phyloP scores from a whole-genome alignment of 2,113 vertebrate species.

The Nothoprocta pentlandii region DNA sequence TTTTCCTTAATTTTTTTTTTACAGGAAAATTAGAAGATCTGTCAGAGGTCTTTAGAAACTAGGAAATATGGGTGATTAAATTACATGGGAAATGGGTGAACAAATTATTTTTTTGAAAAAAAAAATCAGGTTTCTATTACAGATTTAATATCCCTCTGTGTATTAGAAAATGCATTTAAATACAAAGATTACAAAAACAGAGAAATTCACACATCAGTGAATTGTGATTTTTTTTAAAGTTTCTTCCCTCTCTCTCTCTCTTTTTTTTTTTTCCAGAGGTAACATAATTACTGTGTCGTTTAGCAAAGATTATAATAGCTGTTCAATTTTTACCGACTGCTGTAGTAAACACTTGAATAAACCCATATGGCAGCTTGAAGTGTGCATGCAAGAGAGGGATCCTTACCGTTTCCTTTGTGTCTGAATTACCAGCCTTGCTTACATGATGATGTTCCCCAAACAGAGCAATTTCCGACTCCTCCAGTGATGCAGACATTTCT shows the following conservation, averaged over 20 bases:
- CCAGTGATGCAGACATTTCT: constrained; percentile 20
- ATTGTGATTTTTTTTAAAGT: constrained; percentile 17
- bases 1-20: not conserved
- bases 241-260: not conserved
- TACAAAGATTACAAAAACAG: constrained; percentile 35
- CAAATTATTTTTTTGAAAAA: constrained; percentile 33
- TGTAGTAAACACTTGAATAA: constrained; percentile 75
- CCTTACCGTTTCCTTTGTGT: constrained; percentile 49
- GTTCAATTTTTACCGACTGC: constrained; percentile 69
- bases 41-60: not conserved
- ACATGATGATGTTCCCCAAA: not conserved
- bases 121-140: constrained; percentile 40
- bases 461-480: constrained; percentile 15
- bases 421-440: constrained; percentile 24
- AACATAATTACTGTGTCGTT: constrained; percentile 73
- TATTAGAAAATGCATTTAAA: constrained; percentile 45
- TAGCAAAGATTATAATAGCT: constrained; percentile 73
- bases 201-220: constrained; percentile 47
- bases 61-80: constrained; percentile 40
- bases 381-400: constrained; percentile 7
- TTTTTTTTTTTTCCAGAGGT: constrained; percentile 66
- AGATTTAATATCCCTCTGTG: constrained; percentile 35
- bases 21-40: not conserved
- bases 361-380: constrained; percentile 66
- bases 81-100: not conserved